These are phyloP conservation scores for Ptyas mucosa DNA, from an alignment of 2,113 vertebrate species.

Conservation along the genomic window DNA sequence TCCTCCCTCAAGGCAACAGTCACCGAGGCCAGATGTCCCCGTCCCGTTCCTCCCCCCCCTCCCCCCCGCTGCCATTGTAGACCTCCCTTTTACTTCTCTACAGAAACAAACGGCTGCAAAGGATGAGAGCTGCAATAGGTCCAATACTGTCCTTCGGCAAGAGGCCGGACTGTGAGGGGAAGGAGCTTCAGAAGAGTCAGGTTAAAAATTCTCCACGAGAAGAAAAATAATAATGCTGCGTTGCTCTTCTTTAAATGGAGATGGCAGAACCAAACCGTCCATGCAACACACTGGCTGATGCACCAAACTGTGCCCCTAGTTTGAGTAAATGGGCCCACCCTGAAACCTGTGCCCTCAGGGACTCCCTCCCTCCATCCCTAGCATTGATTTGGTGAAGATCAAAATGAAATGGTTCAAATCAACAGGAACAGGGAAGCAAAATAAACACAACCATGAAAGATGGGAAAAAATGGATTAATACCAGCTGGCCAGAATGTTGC, in stretches of 20 bases:
- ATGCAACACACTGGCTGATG: too few relatives aligned
- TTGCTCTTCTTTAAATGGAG: neutral
- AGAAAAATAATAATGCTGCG: neutral
- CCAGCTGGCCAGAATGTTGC: conserved; percentile 91
- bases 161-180: neutral
- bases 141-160: neutral
- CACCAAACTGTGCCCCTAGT: too few relatives aligned
- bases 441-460: neutral
- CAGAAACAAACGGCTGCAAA: neutral
- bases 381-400: neutral
- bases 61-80: neutral
- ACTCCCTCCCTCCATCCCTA: too few relatives aligned
- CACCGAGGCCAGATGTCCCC: neutral
- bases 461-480: conserved; percentile 69
- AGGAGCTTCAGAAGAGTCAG: neutral
- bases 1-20: neutral
- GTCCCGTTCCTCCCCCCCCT: too few relatives aligned
- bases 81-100: neutral
- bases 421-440: conserved; percentile 38
- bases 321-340: neutral
- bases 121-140: neutral
- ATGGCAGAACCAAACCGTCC: neutral
- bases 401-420: conserved; percentile 18
- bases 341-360: neutral
- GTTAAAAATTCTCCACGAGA: neutral